Evolutionary conservation across 2,888 invertebrate species (phyloP), one percentile per base, ranked within the genome.

Genomic region (Trachelus iudaicus): DNA sequence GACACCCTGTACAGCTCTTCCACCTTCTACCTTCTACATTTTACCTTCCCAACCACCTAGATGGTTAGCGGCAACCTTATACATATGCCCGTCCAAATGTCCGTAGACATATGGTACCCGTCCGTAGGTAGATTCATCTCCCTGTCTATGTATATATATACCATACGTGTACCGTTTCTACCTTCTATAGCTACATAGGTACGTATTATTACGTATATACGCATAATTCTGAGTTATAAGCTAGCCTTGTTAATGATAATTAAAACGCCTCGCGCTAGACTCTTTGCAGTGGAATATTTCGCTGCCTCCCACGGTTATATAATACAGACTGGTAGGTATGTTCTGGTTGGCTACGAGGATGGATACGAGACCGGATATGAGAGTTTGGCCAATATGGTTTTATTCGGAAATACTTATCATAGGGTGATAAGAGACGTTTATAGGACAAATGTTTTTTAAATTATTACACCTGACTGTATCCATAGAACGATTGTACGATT

Each of bases 201-300:
- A 86, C 86, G 87, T 89, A 89, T 89, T 89, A 89, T 89, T 89
- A 88, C 90, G 86, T 88, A 88, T 89, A 88, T 90, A 90, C 88
- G 90, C 88, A 89, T 90, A 90, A 91, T 90, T 90, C 88, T 90
- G 90, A 90, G 89, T 90, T 91, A 91, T 90, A 90, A 86, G 86
- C 85, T 85, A 85, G 87, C 85, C 89, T 89, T 89, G 90, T 90
- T 91, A 91, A 91, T 90, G 90, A 90, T 91, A 91, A 91, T 91
- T 90, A 90, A 91, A 91, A 90, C 88, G 89, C 87, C 89, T 86
- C 88, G 87, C 86, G 85, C 86, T 87, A 86, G 34, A 69, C 33
- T 37, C 34, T 75, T 75, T n/a, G 71, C 71, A 31, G 13, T 31
- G 31, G 71, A 71, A 71, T 71, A 71, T 71, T 71, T 71, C 9